Percentiles rank a stretch among this genome's conserved stretches.
Evolutionary conservation across 2,797 vertebrate genomes (phyloP).

Genomic region (Gymnothorax reevesii): DNA sequence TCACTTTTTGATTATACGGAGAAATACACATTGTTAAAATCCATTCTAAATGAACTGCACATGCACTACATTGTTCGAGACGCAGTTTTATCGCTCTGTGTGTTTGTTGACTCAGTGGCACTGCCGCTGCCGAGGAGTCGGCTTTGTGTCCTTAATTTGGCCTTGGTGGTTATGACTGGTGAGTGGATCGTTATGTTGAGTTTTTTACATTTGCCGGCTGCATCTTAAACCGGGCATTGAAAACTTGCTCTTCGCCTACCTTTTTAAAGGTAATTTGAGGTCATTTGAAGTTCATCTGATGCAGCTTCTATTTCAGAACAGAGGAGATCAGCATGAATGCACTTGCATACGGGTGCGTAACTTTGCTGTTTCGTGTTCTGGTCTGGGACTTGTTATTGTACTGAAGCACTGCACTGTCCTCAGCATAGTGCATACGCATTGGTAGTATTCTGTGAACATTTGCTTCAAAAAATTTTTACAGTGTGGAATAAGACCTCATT

Average conservation of each 20-base stretch:
- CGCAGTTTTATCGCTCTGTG: neutral
- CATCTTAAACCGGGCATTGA: neutral
- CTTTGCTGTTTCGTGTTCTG: neutral
- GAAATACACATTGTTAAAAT: conserved; percentile 2
- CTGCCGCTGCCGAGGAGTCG: neutral
- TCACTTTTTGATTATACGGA: conserved; percentile 17
- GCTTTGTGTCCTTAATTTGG: neutral
- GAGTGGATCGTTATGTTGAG: neutral
- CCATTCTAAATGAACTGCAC: neutral
- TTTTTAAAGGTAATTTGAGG: neutral
- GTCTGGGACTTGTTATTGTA: neutral
- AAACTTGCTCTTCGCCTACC: neutral
- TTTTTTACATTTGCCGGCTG: conserved; percentile 3
- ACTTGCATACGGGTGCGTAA: neutral
- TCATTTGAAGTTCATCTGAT: neutral
- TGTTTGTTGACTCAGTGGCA: neutral
- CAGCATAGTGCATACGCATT: neutral
- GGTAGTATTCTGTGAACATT: neutral
- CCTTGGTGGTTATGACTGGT: neutral
- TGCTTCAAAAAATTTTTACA: neutral
- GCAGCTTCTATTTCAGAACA: neutral
- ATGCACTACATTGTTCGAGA: neutral
- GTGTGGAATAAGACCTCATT: neutral
- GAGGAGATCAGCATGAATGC: neutral
- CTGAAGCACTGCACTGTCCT: neutral